Evolutionary conservation across 2,797 vertebrate genomes (phyloP), one percentile per base, ranked within the genome.

Genomic region (Sebastiscus albofasciatus): DNA sequence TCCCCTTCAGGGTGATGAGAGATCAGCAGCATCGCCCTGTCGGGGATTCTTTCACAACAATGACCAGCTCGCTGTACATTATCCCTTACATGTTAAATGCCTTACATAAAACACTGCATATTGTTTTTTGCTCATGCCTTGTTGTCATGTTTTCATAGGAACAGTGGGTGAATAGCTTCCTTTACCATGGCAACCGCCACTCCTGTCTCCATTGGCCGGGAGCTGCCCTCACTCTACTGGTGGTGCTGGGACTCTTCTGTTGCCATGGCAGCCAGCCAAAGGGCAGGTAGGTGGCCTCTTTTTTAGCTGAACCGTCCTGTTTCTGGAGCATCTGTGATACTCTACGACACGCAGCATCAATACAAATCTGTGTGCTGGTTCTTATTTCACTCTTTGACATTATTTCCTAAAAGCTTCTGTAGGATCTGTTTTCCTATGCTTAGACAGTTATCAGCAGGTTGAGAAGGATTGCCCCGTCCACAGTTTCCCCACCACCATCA

Each of bases 151-250:
- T 81, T 70, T 54, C 33, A 39, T 49, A 99, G 98, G 97, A 97
- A 74, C 93, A 90, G 22, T 98, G 97, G 97, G 89, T 92, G 69
- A 95, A 93, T 89, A 97, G 97, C 93, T 99, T 99, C 90, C 95
- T 99, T 79, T 95, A 98, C 94, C 99, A 99, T 90, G 93, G 94
- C 83, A 98, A 98, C 95, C 98, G 98, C 70, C 97, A 97, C 85
- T 99, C 99, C 79, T 98, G 98, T 87, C 97, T 99, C 91, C 98
- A 99, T 86, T 99, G 98, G 99, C 97, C 98, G 0, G 99, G 97
- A 29, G 98, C 97, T 3, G 97, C 96, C 12, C 95, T 99, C 85
- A 99, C 97, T 86, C 93, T 99, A 20, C 89, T 99, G 89, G 96
- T 97, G 4, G 97, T 95, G 70, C 82, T 99, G 84, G 91, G 98